Evolutionary conservation across 2,113 vertebrate genomes (phyloP), one percentile per base, ranked within the genome.

Genomic region (Eleginops maclovinus): DNA sequence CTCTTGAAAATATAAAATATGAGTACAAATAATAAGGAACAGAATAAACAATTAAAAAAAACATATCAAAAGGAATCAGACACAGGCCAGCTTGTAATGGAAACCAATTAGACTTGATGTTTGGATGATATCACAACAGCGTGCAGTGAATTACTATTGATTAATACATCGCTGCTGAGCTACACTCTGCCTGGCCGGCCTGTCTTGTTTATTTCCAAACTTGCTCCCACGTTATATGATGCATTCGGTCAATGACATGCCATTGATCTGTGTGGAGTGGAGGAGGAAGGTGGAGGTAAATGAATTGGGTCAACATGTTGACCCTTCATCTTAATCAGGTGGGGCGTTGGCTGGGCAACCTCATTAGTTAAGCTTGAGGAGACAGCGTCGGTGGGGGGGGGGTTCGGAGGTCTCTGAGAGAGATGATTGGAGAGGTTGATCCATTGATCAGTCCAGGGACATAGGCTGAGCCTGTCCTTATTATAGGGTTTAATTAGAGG

Each of bases 371-470:
- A 73, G 81, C 86, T 61, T 56, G 82, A 89, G 31, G 73, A 90
- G 72, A 81, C 81, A 13, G 82, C 41, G 54, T 41, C 72, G 73
- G 77, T 62, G 89, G 86, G 90, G 82, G 84, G 82, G 75, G 79
- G 68, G 84, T 59, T 1, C 54, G 5, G 22, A 41, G 71, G 82
- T 63, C 82, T 89, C 66, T n/a, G 87, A 82, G 86, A 89, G 82
- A 90, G 76, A 89, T 86, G 90, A 91, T 85, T 89, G 88, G 77
- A 81, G 84, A 74, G 79, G 93, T 91, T 92, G 90, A 92, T 91
- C 86, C 86, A 87, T 92, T 88, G 91, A 91, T 92, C 85, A 86
- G 83, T 75, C 43, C 75, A 58, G 79, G 86, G 80, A 79, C 82
- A 82, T 80, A 49, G 80, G 80, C 76, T 59, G 69, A 80, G 79